Base-by-base conservation (phyloP, 2,888 invertebrate genomes). In the Arctia plantaginis region DNA sequence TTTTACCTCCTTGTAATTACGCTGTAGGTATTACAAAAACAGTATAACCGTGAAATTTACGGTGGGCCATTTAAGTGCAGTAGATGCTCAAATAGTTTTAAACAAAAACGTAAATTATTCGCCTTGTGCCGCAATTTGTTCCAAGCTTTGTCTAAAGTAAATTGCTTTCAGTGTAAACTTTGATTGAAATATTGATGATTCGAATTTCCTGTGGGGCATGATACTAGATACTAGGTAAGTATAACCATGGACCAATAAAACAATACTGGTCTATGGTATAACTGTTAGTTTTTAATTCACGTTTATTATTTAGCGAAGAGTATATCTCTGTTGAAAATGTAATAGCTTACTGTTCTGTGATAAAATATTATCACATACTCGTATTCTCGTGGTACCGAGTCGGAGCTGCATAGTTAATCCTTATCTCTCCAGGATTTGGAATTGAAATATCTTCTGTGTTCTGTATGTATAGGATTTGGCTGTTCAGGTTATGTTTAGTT, bases 111-210 rank as follows among this genome's bases (percentile, higher is more conserved):
- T 76, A 69, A 77, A 85, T 86, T 85, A 82, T 80, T 76, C 81
- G 84, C 79, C 78, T 79, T 79, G 73, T 82, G 80, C 82, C 75
- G 71, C 74, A 80, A 89, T 89, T 89, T 80, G 88, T 87, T 88
- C 79, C 85, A 68, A 85, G 73, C 79, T 72, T 83, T 83, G 81
- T 81, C 80, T 67, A 76, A 74, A 62, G 73, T 72, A 82, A 77
- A 81, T 82, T 82, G 67, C 72, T 78, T 77, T 76, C 68, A 66
- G 70, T 74, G 35, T 72, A 71, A 73, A 74, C 66, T 71, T 20
- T 23, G 55, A 73, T 69, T 65, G 51, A 59, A 70, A 70, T 62
- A 59, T 44, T 27, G 30, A 62, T 23, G 39, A 62, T 44, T 39
- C 18, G 23, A 62, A 41, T 33, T 66, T 65, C 39, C 30, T 1